Evolutionary conservation across 2,888 invertebrate genomes (phyloP), one percentile per base, ranked within the genome.

Genomic region (Dermolepida albohirtum): DNA sequence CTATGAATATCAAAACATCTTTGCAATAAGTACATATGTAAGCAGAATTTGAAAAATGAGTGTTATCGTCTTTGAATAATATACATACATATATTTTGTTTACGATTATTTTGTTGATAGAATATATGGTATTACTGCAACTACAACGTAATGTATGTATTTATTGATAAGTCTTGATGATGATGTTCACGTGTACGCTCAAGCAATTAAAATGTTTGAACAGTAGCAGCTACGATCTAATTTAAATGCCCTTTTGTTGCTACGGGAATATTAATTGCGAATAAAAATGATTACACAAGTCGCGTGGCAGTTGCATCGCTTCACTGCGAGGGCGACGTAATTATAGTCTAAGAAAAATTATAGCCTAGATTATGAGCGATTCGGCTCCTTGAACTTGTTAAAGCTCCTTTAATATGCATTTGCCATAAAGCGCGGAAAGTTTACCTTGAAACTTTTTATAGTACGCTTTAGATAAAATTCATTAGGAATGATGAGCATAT

Each of bases 241-340:
- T 54, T 54, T 54, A 14, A 54, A n/a, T 40, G 11, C 40, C 17
- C 14, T 40, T 40, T 17, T 54, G 11, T 34, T 39, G 34, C 14
- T 54, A 22, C 5, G 27, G 27, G 29, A 52, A n/a, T 29, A 39
- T 34, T 34, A 14, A 41, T 17, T 54, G 40, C 40, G 40, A 54
- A 54, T 16, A 50, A 7, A 7, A 40, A 17, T 54, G 5, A 54
- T 54, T 14, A 40, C 12, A 16, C 16, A 34, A 52, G 29, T 39
- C 54, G 14, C 16, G 54, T 40, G 54, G 40, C 29, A 54, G 16
- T 54, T 54, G 54, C 40, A 54, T 40, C 54, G 54, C 54, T 54
- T 39, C 54, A 40, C 16, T 54, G 54, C 50, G 50, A 22, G 54
- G 54, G 17, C 39, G 27, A 34, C 16, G 14, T 52, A 52, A 52